Evolutionary conservation across 2,797 vertebrate species (phyloP).

Genomic region (Mormyrops boulengeri): DNA sequence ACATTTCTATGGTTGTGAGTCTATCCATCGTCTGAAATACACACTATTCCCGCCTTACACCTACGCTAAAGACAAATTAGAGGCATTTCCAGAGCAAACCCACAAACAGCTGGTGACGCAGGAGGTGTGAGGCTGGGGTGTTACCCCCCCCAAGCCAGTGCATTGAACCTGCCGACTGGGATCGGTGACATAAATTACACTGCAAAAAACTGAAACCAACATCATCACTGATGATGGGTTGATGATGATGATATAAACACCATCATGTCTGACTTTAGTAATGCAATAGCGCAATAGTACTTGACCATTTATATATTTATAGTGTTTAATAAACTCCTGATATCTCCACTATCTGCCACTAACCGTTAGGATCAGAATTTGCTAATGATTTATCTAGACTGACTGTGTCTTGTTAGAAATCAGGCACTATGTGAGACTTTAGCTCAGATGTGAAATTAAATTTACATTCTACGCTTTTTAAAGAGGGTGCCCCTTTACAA

Average conservation of each 20-base stretch:
- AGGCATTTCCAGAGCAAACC: background rate
- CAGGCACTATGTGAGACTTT: background rate
- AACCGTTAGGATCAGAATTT: background rate
- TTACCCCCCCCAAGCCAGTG: background rate
- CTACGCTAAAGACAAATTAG: background rate
- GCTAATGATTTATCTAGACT: background rate
- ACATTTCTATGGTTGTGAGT: background rate
- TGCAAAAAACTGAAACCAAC: background rate
- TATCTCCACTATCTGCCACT: background rate
- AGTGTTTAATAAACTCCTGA: background rate
- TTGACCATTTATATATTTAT: background rate
- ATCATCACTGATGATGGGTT: background rate
- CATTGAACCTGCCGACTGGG: background rate
- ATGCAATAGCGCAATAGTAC: background rate
- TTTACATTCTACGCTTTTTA: background rate
- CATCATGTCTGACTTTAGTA: background rate
- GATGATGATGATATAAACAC: background rate
- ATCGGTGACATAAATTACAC: background rate
- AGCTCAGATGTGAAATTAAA: background rate
- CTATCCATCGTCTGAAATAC: background rate
- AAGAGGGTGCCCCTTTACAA: background rate
- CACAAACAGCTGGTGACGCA: background rate
- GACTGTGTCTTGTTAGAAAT: background rate
- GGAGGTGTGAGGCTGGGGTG: background rate
- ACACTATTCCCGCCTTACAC: background rate